Conservation (phyloP, 2,113 vertebrate species). For the Poeciliopsis occidentalis region DNA sequence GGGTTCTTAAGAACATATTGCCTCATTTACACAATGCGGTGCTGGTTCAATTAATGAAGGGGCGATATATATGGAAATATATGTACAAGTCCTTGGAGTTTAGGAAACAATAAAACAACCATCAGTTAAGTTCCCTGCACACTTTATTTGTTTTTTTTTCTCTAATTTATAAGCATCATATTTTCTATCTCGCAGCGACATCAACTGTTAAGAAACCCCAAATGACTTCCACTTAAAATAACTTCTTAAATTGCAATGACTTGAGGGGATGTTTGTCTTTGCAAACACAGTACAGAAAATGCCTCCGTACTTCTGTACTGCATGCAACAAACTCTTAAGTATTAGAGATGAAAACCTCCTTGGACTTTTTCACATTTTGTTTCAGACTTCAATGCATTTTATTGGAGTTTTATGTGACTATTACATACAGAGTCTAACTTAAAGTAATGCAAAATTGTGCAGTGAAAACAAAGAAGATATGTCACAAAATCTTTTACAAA, state of each 20-base stretch:
- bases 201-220: background rate
- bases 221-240: background rate
- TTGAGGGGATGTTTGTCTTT: background rate
- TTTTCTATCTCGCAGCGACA: background rate
- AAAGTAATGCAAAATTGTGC: background rate
- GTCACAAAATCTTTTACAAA: background rate
- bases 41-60: slow-evolving; percentile 38
- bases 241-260: background rate
- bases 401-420: background rate
- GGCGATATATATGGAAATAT: slow-evolving; percentile 45
- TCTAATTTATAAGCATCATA: background rate
- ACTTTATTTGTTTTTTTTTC: too few species aligned
- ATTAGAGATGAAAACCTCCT: background rate
- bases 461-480: background rate
- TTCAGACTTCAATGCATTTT: background rate
- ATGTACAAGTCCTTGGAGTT: background rate
- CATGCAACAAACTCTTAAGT: background rate
- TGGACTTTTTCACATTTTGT: background rate
- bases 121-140: background rate
- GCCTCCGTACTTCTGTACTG: background rate
- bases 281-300: background rate
- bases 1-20: too few species aligned
- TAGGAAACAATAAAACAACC: slow-evolving; percentile 4
- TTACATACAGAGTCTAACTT: background rate
- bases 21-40: background rate